Evolutionary conservation across 2,888 invertebrate genomes (phyloP), one percentile per base, ranked within the genome.

Genomic region (Meliscaeva auricollis): DNA sequence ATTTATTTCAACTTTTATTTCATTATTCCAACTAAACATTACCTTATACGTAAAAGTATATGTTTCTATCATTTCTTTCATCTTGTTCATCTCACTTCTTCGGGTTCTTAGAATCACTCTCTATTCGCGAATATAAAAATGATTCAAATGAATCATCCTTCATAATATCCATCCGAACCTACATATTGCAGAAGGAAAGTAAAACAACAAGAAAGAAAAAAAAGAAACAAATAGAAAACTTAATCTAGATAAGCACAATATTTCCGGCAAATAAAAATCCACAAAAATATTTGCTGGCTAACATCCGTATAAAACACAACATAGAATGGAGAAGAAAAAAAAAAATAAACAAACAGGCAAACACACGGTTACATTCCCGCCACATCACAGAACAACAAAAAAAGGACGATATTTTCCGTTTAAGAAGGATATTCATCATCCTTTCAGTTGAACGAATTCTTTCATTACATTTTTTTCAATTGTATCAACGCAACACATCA

Each of bases 381-480:
- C 32, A 48, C 48, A 35, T 15, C 41, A 54, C 30, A 32, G 15
- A 56, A 15, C 30, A n/a, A 9, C 44, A 66, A 41, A 26, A 38
- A 17, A 44, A 50, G 22, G 41, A 41, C n/a, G 58, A 38, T n/a
- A 52, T 30, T 54, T 54, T 15, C 13, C 15, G n/a, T n/a, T 32
- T 15, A 15, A 8, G 13, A 62, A 64, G 76, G 85, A 85, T 81
- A 85, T 85, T 75, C 85, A 81, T 80, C 85, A 85, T 81, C 72
- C 80, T 76, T 81, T 56, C 76, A 73, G 75, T 56, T 73, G 85
- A 80, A 66, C 68, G 85, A 85, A 80, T 85, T 64, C 80, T 60
- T 80, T 80, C 81, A 85, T 85, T 72, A 75, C 66, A 66, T 52
- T n/a, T n/a, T n/a, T n/a, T n/a, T 38, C 46, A 84, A 74, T 79